These are phyloP conservation scores for Phylloscopus collybita DNA, from an alignment of 2,797 vertebrate genomes.

Conservation along the genomic window DNA sequence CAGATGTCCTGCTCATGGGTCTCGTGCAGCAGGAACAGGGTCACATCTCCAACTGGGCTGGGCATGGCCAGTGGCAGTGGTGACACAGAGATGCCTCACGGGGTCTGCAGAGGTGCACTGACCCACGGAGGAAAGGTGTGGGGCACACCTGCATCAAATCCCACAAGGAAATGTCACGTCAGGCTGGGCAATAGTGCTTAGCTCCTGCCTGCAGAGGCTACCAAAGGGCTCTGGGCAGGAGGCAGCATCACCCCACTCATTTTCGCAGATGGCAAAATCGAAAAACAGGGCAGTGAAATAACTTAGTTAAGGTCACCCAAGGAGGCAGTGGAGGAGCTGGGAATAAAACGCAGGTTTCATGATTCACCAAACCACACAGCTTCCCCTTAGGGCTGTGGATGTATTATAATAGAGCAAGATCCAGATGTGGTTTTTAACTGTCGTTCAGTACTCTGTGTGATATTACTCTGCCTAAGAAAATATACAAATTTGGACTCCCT, in stretches of 20 bases:
- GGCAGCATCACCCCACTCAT: not conserved
- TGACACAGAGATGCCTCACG: not conserved
- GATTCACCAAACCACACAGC: slow-evolving; percentile 65
- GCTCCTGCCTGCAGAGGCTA: not conserved
- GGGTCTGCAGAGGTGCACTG: not conserved
- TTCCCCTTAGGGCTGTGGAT: slow-evolving; percentile 63
- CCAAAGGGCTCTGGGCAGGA: not conserved
- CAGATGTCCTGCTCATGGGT: not conserved
- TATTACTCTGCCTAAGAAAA: slow-evolving; percentile 60
- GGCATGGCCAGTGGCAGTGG: not conserved
- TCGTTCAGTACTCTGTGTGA: slow-evolving; percentile 48
- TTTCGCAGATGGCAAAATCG: not conserved
- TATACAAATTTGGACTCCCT: slow-evolving; percentile 58
- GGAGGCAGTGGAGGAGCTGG: slow-evolving; percentile 54
- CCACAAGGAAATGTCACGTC: not conserved
- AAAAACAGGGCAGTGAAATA: not conserved
- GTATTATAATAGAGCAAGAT: slow-evolving; percentile 56
- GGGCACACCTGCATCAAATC: not conserved
- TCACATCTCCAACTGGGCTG: not conserved
- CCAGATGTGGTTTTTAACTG: slow-evolving; percentile 71
- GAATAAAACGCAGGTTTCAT: slow-evolving; percentile 58
- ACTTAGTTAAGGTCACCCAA: slow-evolving; percentile 41
- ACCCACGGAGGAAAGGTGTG: not conserved
- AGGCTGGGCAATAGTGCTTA: not conserved
- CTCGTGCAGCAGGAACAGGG: not conserved